A percentile compares a stretch with the other conserved stretches of the same genome.
Evolutionary conservation across 2,888 invertebrate species (phyloP).

Genomic region (Apeira syringaria): DNA sequence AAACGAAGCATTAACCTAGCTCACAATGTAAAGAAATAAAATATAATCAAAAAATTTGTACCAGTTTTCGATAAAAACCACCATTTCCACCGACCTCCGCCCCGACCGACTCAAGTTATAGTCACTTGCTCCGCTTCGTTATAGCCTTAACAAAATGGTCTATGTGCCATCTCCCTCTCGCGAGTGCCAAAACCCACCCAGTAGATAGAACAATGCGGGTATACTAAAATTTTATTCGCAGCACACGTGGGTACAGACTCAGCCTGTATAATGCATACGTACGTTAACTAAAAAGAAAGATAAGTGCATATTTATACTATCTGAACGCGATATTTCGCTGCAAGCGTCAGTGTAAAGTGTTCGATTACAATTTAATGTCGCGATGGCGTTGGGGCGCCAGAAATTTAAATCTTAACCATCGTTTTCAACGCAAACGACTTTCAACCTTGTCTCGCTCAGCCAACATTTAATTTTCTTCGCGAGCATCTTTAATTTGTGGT

Average conservation of each 20-base stretch:
- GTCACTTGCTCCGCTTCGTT: slow-evolving; percentile 62
- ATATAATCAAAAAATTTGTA: too few relatives aligned
- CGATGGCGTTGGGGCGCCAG: slow-evolving; percentile 58
- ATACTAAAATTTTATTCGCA: slow-evolving; percentile 80
- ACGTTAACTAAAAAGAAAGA: slow-evolving; percentile 81
- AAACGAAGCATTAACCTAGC: too few relatives aligned
- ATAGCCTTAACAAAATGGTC: slow-evolving; percentile 67
- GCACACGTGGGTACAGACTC: slow-evolving; percentile 70
- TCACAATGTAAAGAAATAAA: too few relatives aligned
- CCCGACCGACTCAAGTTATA: slow-evolving; percentile 58
- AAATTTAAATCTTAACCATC: slow-evolving; percentile 62
- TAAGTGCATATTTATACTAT: slow-evolving; percentile 82
- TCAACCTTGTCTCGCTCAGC: slow-evolving; percentile 29
- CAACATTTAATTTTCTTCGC: slow-evolving; percentile 26
- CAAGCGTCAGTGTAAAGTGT: slow-evolving; percentile 77
- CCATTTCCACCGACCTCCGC: slow-evolving; percentile 50
- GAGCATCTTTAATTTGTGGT: slow-evolving; percentile 18
- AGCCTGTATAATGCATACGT: slow-evolving; percentile 77
- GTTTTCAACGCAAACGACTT: slow-evolving; percentile 24
- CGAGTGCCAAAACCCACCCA: slow-evolving; percentile 45
- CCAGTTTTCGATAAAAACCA: slow-evolving; percentile 57
- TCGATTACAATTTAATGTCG: slow-evolving; percentile 83
- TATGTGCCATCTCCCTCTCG: slow-evolving; percentile 52
- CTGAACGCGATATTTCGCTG: slow-evolving; percentile 75
- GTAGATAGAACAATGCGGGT: slow-evolving; percentile 67